Evolutionary conservation across 2,113 vertebrate species (phyloP).

Genomic region (Cavia porcellus): DNA sequence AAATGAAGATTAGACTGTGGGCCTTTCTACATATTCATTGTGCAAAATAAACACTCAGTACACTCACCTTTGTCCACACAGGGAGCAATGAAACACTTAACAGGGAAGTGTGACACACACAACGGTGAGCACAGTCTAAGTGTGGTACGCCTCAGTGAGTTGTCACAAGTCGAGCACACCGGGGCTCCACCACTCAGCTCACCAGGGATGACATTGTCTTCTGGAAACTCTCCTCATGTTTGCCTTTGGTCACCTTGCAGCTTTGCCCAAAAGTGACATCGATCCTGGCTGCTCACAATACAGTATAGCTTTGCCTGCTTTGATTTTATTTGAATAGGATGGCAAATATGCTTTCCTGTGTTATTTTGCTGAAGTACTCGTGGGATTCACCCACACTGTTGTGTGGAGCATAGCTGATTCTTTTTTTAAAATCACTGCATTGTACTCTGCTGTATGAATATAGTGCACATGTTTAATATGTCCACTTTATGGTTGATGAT

Average conservation of each 20-base stretch:
- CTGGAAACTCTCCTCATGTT: not conserved
- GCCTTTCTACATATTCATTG: not conserved
- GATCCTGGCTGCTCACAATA: not conserved
- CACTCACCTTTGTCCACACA: not conserved
- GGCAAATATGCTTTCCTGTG: not conserved
- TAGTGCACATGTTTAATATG: not conserved
- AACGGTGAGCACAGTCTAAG: rapidly evolving
- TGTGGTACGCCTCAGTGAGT: rapidly evolving
- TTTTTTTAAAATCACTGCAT: not conserved
- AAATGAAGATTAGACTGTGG: not conserved
- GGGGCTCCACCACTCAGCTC: rapidly evolving
- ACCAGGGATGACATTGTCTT: rapidly evolving
- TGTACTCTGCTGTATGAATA: not conserved
- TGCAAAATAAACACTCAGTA: not conserved
- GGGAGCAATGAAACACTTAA: not conserved
- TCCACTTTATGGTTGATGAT: not conserved
- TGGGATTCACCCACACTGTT: not conserved
- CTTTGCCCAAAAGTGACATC: not conserved
- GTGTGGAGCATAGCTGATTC: not conserved
- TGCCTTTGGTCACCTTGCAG: not conserved
- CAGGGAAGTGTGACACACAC: rapidly evolving
- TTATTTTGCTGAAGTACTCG: not conserved
- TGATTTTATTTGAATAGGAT: not conserved
- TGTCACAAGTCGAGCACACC: not conserved
- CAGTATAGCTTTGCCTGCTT: not conserved